Conservation (phyloP, 2,797 vertebrate species). For the Chloroceryle amazona region DNA sequence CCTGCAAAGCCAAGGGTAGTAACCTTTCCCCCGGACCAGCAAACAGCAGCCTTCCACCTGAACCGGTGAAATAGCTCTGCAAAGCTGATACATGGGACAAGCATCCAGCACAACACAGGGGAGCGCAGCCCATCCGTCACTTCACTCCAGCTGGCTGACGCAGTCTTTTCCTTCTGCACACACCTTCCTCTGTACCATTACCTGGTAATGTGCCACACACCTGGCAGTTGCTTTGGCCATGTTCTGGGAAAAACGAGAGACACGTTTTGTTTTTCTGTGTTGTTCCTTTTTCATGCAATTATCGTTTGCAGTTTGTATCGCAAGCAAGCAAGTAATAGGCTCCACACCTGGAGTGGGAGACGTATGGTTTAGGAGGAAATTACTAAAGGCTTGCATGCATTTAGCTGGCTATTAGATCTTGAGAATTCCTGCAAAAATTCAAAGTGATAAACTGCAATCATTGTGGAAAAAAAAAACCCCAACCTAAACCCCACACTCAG, state of each 20-base stretch:
- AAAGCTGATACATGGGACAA: background rate
- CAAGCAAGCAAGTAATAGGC: background rate
- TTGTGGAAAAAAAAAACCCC: background rate
- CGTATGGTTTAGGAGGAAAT: background rate
- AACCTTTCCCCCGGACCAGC: background rate
- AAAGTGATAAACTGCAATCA: constrained; percentile 14
- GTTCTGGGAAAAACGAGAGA: background rate
- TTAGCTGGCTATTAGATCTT: background rate
- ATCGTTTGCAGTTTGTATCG: constrained; percentile 7
- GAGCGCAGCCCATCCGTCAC: background rate
- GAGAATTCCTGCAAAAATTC: background rate
- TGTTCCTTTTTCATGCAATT: constrained; percentile 47
- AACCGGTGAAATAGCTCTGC: background rate
- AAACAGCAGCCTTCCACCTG: background rate
- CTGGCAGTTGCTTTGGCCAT: background rate
- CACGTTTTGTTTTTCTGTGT: constrained; percentile 16
- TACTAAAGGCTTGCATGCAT: background rate
- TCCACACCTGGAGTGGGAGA: constrained; percentile 1
- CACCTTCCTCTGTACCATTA: background rate
- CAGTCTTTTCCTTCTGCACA: background rate
- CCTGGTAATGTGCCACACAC: background rate
- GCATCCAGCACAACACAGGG: background rate
- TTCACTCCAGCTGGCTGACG: background rate
- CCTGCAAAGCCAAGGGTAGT: background rate
- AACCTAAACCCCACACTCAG: background rate